Base-by-base conservation (phyloP, 2,797 vertebrate species). In the Peromyscus aztecus region DNA sequence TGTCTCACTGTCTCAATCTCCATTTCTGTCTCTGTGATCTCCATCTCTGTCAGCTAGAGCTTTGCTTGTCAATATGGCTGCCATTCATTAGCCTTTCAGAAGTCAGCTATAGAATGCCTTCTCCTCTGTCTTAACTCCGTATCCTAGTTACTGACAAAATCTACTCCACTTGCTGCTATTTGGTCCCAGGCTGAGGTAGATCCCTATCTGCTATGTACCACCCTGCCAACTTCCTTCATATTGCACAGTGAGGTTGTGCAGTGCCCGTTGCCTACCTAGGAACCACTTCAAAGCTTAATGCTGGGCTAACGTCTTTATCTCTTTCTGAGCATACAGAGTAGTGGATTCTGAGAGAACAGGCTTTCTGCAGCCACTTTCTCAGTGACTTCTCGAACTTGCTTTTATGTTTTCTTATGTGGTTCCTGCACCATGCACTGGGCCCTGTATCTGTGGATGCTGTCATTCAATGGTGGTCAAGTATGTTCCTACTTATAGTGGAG, bases 181-280 rank as follows among this genome's bases (percentile, higher is more conserved):
- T 27, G 67, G 49, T 23, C n/a, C 46, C 80, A 75, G 6, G 14
- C 14, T 27, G 49, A 89, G 31, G 31, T 24, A 52, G 55, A 67
- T 4, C 6, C 34, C 49, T 14, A 16, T 29, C 10, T 65, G n/a
- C 63, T 69, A 10, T 61, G 46, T 46, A 17, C 14, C 27, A 4
- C 46, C 24, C 3, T 43, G 10, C 13, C 4, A 0, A 0, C 34
- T 52, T 34, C 37, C 43, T 4, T 69, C 19, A 8, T 4, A 19
- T 27, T 11, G 5, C 4, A 8, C 16, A 4, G 6, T 23, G 73
- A 14, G 71, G 10, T 75, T 75, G 71, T 40, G 69, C 24, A 34
- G 2, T 52, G 82, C 88, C 57, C 43, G 24, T 17, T 80, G 34
- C 34, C 12, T 85, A 6, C 29, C 23, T n/a, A 75, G 13, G 13